Conservation (phyloP, 2,797 vertebrate genomes). For the Astyanax mexicanus region DNA sequence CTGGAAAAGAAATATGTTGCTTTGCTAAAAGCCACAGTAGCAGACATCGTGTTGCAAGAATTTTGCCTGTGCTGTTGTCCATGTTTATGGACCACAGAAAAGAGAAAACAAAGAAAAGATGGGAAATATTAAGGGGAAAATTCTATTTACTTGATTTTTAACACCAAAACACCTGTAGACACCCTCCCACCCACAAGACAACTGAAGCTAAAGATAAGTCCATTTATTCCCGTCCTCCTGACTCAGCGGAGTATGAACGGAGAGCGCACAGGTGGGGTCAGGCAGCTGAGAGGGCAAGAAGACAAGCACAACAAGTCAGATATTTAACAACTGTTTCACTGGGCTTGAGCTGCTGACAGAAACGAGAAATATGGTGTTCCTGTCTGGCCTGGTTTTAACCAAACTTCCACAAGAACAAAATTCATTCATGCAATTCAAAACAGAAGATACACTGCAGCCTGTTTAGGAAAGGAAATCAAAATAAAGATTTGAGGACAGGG, state of each 20-base stretch:
- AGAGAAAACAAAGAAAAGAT: background rate
- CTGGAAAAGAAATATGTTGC: too few relatives aligned
- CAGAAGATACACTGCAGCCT: background rate
- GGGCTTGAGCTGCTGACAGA: constrained; percentile 39
- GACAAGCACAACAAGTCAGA: constrained; percentile 59
- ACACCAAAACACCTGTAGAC: background rate
- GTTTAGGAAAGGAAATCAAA: background rate
- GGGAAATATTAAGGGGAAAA: too few relatives aligned
- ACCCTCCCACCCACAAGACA: background rate
- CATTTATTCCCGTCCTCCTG: background rate
- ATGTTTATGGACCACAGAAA: too few relatives aligned
- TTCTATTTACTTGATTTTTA: too few relatives aligned
- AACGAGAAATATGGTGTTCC: constrained; percentile 25
- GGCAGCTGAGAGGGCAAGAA: constrained; percentile 43
- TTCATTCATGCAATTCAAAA: background rate
- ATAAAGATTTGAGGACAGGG: background rate
- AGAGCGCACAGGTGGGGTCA: constrained; percentile 48
- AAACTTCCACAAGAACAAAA: constrained; percentile 10
- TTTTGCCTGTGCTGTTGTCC: too few relatives aligned
- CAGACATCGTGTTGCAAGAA: too few relatives aligned
- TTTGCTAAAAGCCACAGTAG: too few relatives aligned
- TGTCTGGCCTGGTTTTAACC: constrained; percentile 21
- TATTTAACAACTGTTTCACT: constrained; percentile 65
- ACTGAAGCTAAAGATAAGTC: background rate
- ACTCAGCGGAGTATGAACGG: background rate